Conservation (phyloP, 2,797 vertebrate genomes). For the Thamnophis elegans region DNA sequence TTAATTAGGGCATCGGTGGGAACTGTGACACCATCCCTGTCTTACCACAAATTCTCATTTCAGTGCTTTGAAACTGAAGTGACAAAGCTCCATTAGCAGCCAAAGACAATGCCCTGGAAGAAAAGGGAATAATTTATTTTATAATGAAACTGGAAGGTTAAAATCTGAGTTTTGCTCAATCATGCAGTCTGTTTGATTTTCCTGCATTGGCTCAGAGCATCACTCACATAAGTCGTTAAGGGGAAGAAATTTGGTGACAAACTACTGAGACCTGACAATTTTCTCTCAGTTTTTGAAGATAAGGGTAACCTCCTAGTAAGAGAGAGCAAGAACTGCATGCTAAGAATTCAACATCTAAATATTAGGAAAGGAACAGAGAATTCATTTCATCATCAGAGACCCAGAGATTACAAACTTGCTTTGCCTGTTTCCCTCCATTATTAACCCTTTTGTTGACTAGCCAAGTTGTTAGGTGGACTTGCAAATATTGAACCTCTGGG, state of each 20-base stretch:
- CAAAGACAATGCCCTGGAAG: slow-evolving; percentile 27
- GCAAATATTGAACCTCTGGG: neutral
- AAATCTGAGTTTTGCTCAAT: slow-evolving; percentile 25
- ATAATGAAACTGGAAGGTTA: slow-evolving; percentile 12
- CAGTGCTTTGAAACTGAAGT: neutral
- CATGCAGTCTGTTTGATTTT: slow-evolving; percentile 37
- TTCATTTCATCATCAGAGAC: neutral
- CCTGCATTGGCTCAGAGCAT: neutral
- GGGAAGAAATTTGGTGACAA: neutral
- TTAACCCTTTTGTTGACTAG: neutral
- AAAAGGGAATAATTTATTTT: slow-evolving; percentile 45
- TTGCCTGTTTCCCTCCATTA: neutral
- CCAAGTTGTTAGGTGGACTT: neutral
- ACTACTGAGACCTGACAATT: slow-evolving; percentile 2
- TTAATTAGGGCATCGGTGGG: no score
- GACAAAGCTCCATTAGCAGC: neutral
- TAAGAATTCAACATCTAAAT: accelerated
- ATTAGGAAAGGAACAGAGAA: neutral
- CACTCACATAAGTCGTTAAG: no score
- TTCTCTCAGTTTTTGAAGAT: neutral
- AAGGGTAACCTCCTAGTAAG: neutral
- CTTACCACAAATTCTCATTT: neutral
- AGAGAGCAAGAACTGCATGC: slow-evolving; percentile 10
- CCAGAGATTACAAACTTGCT: neutral
- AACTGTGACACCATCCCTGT: neutral